Evolutionary conservation across 1,140 invertebrate species (phyloP).

Genomic region (Cherax destructor): DNA sequence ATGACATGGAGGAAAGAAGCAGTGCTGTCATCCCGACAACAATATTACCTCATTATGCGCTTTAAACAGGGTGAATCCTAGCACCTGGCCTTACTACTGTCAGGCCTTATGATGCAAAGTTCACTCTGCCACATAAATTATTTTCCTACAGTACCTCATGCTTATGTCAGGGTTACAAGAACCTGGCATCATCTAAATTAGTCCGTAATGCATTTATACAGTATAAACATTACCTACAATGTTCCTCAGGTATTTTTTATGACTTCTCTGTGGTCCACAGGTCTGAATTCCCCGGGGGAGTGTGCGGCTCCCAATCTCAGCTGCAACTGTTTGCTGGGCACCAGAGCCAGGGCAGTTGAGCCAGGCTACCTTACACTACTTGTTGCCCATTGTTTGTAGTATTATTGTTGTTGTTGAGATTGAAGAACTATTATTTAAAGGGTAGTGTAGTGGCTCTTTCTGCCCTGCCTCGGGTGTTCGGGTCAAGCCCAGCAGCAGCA

Average conservation of each 20-base stretch:
- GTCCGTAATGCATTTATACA: constrained; percentile 70
- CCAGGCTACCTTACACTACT: constrained; percentile 65
- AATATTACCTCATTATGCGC: constrained; percentile 71
- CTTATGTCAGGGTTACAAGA: constrained; percentile 67
- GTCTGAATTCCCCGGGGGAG: constrained; percentile 66
- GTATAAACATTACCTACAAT: constrained; percentile 68
- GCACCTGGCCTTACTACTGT: constrained; percentile 49
- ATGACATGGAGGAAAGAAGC: constrained; percentile 33
- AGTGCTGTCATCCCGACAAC: constrained; percentile 41
- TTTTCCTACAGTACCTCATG: constrained; percentile 70
- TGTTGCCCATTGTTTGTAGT: constrained; percentile 69
- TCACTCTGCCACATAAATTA: constrained; percentile 68
- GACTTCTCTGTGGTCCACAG: constrained; percentile 71
- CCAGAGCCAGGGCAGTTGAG: constrained; percentile 51
- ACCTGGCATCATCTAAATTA: constrained; percentile 68
- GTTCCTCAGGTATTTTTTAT: constrained; percentile 72
- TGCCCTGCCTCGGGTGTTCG: constrained; percentile 51
- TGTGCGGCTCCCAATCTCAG: constrained; percentile 61
- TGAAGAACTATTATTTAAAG: constrained; percentile 70
- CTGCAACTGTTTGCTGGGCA: constrained; percentile 62
- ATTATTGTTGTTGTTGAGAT: constrained; percentile 69
- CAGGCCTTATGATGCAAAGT: constrained; percentile 52
- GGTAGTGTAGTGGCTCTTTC: constrained; percentile 61
- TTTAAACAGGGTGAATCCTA: constrained; percentile 62
- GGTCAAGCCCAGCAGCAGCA: constrained; percentile 59